Base-by-base conservation (phyloP, 2,797 vertebrate species). In the Threskiornis aethiopicus region DNA sequence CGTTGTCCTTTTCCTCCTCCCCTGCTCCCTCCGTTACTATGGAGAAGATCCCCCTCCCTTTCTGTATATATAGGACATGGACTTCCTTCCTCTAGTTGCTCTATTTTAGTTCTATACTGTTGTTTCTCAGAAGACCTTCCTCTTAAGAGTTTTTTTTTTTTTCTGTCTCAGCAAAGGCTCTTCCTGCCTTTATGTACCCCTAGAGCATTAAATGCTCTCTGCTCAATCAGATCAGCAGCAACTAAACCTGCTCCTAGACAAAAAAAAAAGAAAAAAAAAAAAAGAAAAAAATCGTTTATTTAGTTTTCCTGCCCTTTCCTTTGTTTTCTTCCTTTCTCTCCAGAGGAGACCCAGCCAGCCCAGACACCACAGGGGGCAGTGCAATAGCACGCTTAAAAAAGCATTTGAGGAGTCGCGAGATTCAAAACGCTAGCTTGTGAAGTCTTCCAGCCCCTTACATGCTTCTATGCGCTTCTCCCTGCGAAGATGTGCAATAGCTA, bases 21-120 rank as follows among this genome's bases (percentile, higher is more conserved):
- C 29, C 59, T 37, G 52, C 41, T 95, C 73, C 73, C 67, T 51
- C 35, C 0, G 64, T 95, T 89, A 84, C 90, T 93, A 84, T 84
- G 57, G 90, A 92, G 81, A 96, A 91, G 78, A 90, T 71, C 62
- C 37, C 75, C 92, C 85, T 96, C 88, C 88, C 81, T 85, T 76
- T 93, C 79, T 84, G 90, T 78, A 83, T 89, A 96, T 96, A 93
- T 95, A 94, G 93, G 82, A 91, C 95, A 93, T 6, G 52, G 83
- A 39, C 92, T 97, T 97, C 96, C 96, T 97, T 97, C 96, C 96
- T 97, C 90, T 75, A 72, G 49, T 62, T 94, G 93, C 93, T 93
- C 96, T 96, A 85, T 96, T 97, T 97, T 94, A 91, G 92, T 80
- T 80, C 90, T 95, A 82, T 57, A 95, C 83, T 42, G 41, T 76